Conservation (phyloP, 2,888 invertebrate species). For the Myopa tessellatipennis region DNA sequence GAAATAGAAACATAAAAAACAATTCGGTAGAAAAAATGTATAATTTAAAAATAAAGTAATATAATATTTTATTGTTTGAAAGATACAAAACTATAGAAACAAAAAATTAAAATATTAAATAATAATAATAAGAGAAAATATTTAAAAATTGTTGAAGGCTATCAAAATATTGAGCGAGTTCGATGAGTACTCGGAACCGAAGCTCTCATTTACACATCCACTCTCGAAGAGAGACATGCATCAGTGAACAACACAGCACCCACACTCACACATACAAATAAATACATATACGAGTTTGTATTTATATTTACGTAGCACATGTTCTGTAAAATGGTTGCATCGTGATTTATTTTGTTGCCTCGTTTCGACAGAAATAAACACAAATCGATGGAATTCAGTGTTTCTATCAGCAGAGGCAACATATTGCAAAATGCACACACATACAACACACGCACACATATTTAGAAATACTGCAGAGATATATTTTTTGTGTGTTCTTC, state of each 20-base stretch:
- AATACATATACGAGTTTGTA: not conserved
- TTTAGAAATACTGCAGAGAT: not conserved
- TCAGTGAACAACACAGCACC: not conserved
- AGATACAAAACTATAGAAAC: too few species aligned
- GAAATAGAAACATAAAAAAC: too few species aligned
- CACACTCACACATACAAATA: not conserved
- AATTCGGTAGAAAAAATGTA: too few species aligned
- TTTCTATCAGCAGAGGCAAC: not conserved
- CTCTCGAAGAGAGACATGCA: not conserved
- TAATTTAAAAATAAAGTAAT: too few species aligned
- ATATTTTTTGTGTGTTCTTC: not conserved
- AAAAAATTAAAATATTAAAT: too few species aligned
- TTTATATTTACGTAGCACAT: not conserved
- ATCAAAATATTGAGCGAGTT: too few species aligned
- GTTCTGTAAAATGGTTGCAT: not conserved
- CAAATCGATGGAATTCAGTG: slow-evolving; percentile 35
- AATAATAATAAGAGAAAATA: too few species aligned
- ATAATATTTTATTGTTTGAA: too few species aligned
- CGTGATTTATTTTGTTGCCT: slow-evolving; percentile 15
- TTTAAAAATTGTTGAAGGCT: too few species aligned
- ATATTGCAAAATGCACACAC: not conserved
- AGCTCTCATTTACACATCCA: not conserved
- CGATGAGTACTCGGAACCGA: too few species aligned
- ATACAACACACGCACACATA: not conserved
- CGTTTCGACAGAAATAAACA: slow-evolving; percentile 19